phyloP scores from a whole-genome alignment of 2,797 vertebrate species.

The Rhinella marina region DNA sequence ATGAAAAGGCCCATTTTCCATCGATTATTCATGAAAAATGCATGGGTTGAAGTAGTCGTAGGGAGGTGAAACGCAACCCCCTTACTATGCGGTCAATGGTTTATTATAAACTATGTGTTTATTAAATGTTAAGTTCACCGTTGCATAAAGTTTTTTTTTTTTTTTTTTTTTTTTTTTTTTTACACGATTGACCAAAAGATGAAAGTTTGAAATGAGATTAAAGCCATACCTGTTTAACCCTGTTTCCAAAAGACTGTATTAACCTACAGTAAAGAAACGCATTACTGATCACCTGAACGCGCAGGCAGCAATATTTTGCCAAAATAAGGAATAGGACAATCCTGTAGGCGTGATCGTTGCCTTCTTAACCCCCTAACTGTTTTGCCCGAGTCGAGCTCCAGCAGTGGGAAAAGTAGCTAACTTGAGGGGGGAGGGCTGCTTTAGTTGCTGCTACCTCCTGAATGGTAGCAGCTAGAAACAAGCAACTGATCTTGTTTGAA shows the following conservation, averaged over 20 bases:
- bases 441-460: no score
- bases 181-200: not conserved
- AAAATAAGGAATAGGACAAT: no score
- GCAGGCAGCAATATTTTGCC: no score
- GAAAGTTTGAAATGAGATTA: not conserved
- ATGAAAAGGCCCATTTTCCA: conserved; percentile 1
- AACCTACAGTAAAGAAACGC: not conserved
- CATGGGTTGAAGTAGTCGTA: not conserved
- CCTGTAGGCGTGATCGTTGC: no score
- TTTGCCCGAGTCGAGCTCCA: no score
- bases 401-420: no score
- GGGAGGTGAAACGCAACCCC: not conserved
- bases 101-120: no score
- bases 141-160: not conserved
- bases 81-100: no score
- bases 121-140: not conserved
- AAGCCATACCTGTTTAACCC: not conserved
- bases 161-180: not conserved
- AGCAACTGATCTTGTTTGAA: no score
- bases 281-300: not conserved
- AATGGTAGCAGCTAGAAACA: no score
- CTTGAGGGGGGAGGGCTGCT: no score
- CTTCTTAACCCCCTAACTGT: no score
- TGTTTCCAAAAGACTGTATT: not conserved
- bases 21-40: not conserved